Evolutionary conservation across 2,888 invertebrate species (phyloP), one percentile per base, ranked within the genome.

Genomic region (Graphium colonna): DNA sequence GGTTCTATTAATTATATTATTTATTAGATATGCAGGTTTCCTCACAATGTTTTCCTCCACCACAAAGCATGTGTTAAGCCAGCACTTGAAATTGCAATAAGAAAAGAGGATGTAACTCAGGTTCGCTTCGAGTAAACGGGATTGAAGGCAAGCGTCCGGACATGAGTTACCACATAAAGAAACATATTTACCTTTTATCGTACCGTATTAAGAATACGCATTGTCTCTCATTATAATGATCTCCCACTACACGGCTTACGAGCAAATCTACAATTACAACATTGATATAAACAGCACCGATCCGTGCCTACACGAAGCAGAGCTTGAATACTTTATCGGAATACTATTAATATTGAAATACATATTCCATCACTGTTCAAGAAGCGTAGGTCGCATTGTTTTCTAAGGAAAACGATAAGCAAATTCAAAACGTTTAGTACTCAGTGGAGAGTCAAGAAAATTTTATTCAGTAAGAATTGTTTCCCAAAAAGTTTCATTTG

Each of bases 291-390:
- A 31, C 31, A 28, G 18, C 15, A 45, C 33, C 45, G 36, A 21
- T 21, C 12, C 21, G 36, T 26, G 26, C 47, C 46, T 28, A 43
- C 47, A 52, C 42, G 28, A 42, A 10, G 21, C 40, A 45, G 28
- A 46, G 18, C 47, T 47, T 38, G 21, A 28, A 42, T 52, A 47
- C 41, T 38, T 47, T 38, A 52, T 47, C 36, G 36, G 17, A 42
- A 41, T 16, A 5, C n/a, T 38, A 52, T 52, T 42, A 47, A 52
- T 42, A 52, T 47, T 47, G 10, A 38, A 52, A 31, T 41, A 17
- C 31, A 3, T 17, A 31, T 9, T 31, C 33, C 33, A 33, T 33
- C 31, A 3, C 15, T 15, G 12, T n/a, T 8, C 17, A 28, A 7
- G 18, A 41, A 49, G 48, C 17, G 41, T 49, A 31, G 40, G 16